Conservation (phyloP, 2,888 invertebrate species). For the Acrocera orbiculus region DNA sequence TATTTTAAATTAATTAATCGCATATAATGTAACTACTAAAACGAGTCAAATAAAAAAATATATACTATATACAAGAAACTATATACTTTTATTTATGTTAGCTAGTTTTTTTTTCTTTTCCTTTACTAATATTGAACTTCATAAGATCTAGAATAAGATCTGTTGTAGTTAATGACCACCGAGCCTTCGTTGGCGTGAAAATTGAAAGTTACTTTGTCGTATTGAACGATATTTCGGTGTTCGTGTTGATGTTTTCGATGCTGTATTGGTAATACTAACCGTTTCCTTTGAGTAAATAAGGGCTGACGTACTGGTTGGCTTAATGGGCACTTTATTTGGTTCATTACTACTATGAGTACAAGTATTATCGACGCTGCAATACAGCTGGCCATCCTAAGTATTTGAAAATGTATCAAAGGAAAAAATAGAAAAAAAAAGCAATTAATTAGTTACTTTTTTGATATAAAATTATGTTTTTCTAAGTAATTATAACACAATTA, state of each 20-base stretch:
- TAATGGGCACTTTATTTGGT: conserved; percentile 13
- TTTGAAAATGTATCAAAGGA: conserved; percentile 3
- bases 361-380: conserved; percentile 15
- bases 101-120: conserved; percentile 1
- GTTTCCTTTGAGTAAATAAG: conserved; percentile 7
- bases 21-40: conserved; percentile 10
- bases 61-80: conserved; percentile 8
- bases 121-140: conserved; percentile 6
- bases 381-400: conserved; percentile 15
- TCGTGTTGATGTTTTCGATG: conserved; percentile 13
- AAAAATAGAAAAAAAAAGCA: conserved; percentile 3
- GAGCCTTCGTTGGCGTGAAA: neutral
- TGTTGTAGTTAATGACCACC: neutral
- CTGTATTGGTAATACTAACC: conserved; percentile 4
- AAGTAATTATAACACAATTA: neutral
- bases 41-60: conserved; percentile 12
- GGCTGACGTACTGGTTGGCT: neutral
- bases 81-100: conserved; percentile 8
- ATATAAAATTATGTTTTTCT: neutral
- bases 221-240: conserved; percentile 10
- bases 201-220: conserved; percentile 6
- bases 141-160: conserved; percentile 7
- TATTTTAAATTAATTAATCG: conserved; percentile 3
- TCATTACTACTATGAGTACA: conserved; percentile 14
- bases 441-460: neutral